Base-by-base conservation (phyloP, 2,797 vertebrate genomes). In the Hephaestus fuliginosus region DNA sequence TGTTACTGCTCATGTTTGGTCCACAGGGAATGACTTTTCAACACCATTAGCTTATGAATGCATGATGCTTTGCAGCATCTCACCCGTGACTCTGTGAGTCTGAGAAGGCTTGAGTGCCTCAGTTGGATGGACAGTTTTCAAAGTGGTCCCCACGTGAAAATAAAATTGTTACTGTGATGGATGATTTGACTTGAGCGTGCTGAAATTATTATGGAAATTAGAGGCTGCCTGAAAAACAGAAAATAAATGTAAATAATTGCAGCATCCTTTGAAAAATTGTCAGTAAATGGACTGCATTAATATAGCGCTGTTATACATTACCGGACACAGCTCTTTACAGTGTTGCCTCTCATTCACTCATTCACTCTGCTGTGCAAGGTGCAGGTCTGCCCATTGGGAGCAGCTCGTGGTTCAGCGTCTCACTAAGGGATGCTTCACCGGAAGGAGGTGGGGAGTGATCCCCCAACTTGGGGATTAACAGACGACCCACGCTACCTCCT, bases 121-220 rank as follows among this genome's bases (percentile, higher is more conserved):
- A 44, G 46, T 33, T 61, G 36, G 68, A 65, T 28, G 6, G 33
- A 25, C 13, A 30, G 7, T 70, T 82, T 83, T 74, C 5, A 53
- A 5, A 72, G n/a, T 12, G 22, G 18, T 57, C 3, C 13, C 48
- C 25, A 25, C 25, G 25, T 25, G 25, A 55, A 58, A 22, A 12
- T 62, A 7, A 65, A 69, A 62, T 49, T 52, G 36, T 55, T 58
- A 18, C 25, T 43, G 30, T 70, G 56, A 67, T 51, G n/a, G 60
- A 70, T 52, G 51, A 52, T 4, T 25, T 60, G 13, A 49, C 74
- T 72, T 51, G 4, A 74, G 33, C 48, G 43, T 15, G 33, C 36
- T 17, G 18, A 63, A 22, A 13, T 20, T 33, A 33, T 41, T 36
- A 56, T 63, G 58, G 43, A 70, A 74, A 70, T 48, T 43, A 51